These are phyloP conservation scores for Griposia aprilina DNA, from an alignment of 2,888 invertebrate genomes.

Conservation along the genomic window DNA sequence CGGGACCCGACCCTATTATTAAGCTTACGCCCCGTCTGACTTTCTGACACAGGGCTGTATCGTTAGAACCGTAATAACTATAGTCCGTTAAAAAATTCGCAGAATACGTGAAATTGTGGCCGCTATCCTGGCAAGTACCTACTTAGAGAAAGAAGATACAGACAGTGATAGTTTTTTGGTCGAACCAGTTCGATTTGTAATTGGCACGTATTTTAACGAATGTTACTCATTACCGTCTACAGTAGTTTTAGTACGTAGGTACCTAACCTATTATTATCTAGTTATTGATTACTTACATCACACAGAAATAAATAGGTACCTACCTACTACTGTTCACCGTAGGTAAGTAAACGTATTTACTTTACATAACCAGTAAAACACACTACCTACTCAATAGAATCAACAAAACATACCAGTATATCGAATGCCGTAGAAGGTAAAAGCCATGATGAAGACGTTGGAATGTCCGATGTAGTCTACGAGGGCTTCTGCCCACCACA, in stretches of 20 bases:
- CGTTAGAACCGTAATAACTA: neutral
- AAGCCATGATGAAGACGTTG: slow-evolving; percentile 95
- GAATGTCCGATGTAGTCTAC: slow-evolving; percentile 96
- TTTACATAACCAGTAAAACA: slow-evolving; percentile 1
- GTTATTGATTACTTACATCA: neutral
- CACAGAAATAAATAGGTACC: neutral
- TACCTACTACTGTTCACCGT: neutral
- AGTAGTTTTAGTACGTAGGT: neutral
- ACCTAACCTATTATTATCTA: neutral
- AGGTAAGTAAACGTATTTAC: neutral
- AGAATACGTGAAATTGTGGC: neutral
- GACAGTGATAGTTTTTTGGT: neutral
- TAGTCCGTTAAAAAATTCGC: neutral
- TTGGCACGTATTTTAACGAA: neutral
- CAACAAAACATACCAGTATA: slow-evolving; percentile 90
- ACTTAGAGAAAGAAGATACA: too few species aligned
- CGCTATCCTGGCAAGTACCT: neutral
- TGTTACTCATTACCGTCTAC: neutral
- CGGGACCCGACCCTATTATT: neutral
- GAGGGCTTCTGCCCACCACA: slow-evolving; percentile 95
- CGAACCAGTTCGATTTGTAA: too few species aligned
- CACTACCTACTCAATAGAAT: slow-evolving; percentile 14
- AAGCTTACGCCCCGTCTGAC: neutral
- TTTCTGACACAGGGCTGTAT: neutral
- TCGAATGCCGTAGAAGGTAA: slow-evolving; percentile 94